phyloP scores from a whole-genome alignment of 2,797 vertebrate species.

The Enteromius fasciolatus region DNA sequence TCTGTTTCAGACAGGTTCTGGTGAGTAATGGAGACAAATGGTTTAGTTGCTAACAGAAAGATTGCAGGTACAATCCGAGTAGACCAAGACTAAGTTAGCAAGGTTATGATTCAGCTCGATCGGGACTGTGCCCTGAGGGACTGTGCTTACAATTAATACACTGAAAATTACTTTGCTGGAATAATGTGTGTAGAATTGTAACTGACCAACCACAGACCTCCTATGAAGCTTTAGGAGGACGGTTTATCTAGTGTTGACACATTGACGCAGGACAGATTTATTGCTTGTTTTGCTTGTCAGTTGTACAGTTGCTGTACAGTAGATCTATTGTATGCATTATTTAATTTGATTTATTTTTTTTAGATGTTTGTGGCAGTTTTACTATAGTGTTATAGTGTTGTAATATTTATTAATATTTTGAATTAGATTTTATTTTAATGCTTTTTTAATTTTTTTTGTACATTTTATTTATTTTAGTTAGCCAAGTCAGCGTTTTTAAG shows the following conservation, averaged over 20 bases:
- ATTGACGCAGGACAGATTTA: neutral
- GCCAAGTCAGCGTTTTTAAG: too few species aligned
- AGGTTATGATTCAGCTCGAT: conserved; percentile 17
- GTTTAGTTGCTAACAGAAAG: neutral
- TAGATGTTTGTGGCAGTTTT: too few species aligned
- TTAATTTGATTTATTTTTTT: too few species aligned
- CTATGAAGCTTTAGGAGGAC: neutral
- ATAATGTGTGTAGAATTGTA: conserved; percentile 10
- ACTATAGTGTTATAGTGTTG: too few species aligned
- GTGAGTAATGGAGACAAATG: neutral
- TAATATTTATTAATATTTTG: too few species aligned
- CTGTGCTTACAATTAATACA: conserved; percentile 36
- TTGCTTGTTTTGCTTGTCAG: neutral
- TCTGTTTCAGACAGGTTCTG: neutral
- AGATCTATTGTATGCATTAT: too few species aligned
- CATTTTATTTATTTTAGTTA: too few species aligned
- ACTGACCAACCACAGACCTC: neutral
- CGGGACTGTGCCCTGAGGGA: conserved; percentile 3
- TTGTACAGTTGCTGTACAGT: too few species aligned
- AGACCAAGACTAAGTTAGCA: neutral
- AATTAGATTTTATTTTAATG: too few species aligned
- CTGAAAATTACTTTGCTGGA: conserved; percentile 26
- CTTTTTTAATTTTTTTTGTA: too few species aligned
- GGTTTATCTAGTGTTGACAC: neutral
- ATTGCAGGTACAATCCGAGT: neutral